Evolutionary conservation across 1,140 invertebrate species (phyloP), one percentile per base, ranked within the genome.

Genomic region (Sminthurides bifidus): DNA sequence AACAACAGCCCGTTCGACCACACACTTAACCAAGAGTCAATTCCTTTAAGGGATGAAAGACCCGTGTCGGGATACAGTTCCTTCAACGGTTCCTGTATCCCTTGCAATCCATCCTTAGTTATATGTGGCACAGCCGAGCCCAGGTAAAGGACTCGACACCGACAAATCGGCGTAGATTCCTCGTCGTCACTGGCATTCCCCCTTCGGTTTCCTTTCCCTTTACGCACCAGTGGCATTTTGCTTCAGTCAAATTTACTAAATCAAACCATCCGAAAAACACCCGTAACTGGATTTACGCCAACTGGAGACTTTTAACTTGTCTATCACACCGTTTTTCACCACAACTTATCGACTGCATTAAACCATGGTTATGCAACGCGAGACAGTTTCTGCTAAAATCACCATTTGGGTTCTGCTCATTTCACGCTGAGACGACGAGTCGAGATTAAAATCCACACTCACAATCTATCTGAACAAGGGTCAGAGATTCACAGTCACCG

Each of bases 41-140:
- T 95, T 44, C 92, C 92, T 66, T 87, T 81, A 31, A 87, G 85
- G 1, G 84, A 84, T 2, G 80, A 64, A 2, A 85, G 85, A 4
- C 88, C 90, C 68, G 88, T 84, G 66, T 90, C 87, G 15, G 92
- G 92, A 69, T 98, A 98, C n/a, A 97, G 73, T 67, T 96, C 92
- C 60, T 87, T 79, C 56, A 99, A 70, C 1, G 95, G 95, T 69
- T 97, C 91, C 73, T 99, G 95, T 52, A 99, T 93, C 15, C 94
- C 94, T 68, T 95, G 85, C 17, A 98, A 75, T 19, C 95, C 95
- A 68, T 97, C 92, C 69, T 97, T 96, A 64, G 93, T 97, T 67
- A 95, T 85, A 65, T 95, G 87, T 4, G 95, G 95, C 56, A 98
- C 93, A 0, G 93, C 86, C 60, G 89, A 95, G 35, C 95, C 95